Base-by-base conservation (phyloP, 2,797 vertebrate genomes). In the Menidia menidia region DNA sequence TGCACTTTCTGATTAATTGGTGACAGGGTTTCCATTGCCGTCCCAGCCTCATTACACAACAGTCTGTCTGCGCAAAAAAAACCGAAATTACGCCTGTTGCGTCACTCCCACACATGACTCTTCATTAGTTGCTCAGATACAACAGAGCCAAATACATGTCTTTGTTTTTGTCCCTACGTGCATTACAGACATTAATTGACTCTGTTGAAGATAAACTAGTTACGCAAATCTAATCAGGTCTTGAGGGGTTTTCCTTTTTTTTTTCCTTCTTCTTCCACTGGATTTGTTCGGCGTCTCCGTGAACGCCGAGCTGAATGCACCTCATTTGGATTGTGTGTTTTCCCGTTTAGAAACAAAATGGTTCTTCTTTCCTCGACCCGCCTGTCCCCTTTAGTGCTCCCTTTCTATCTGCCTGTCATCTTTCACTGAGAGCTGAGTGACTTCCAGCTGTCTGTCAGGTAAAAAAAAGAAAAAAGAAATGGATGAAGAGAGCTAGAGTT, bases 1-100 rank as follows among this genome's bases (percentile, higher is more conserved):
- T 48, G 57, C 41, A 35, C 52, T 73, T 75, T 72, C 73, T 78
- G 54, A 79, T 57, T 72, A 62, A 84, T 85, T 73, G 68, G 75
- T 19, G 69, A 61, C 61, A 42, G 57, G 77, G 64, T 88, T 85
- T 81, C 65, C 67, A 52, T 57, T 43, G 62, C 67, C 31, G 75
- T 81, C 68, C 30, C n/a, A 7, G 76, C 50, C 66, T 72, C 41
- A n/a, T 80, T 81, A 61, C 78, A 71, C 68, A 74, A 82, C 72
- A 54, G 56, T 47, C 19, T 44, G 63, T 78, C 80, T 73, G 65
- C 47, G 64, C 35, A 39, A 39, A 39, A 39, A 44, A 76, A 31
- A n/a, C 66, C 64, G 54, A 66, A 58, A 67, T 15, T 69, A 80
- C 73, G 73, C 79, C 64, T 64, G 65, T 70, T 19, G 51, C 55